Percentiles rank a stretch among this genome's conserved stretches.
These are phyloP conservation scores for human DNA, from an alignment of 2,113 vertebrate genomes.

Conservation along the genomic window DNA sequence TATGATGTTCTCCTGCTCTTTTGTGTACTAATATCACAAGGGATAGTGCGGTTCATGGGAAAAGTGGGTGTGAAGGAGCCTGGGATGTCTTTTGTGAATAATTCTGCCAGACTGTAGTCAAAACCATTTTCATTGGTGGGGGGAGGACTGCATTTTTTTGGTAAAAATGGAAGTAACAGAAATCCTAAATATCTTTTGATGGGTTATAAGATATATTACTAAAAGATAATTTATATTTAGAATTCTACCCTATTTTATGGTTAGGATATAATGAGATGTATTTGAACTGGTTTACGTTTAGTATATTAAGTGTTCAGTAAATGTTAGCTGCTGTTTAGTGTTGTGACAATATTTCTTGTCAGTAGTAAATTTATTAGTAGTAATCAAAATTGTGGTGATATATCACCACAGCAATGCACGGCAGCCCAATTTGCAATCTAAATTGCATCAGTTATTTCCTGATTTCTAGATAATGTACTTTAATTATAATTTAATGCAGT, in stretches of 20 bases:
- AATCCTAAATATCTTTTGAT: background rate
- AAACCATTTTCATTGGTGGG: background rate
- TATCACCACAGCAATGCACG: background rate
- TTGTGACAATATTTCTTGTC: background rate
- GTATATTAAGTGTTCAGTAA: background rate
- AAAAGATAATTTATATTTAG: background rate
- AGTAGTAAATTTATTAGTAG: background rate
- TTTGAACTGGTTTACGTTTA: background rate
- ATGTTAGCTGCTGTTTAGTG: background rate
- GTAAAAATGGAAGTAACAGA: background rate
- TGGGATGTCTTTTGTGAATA: background rate
- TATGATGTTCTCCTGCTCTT: background rate
- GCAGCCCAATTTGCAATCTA: background rate
- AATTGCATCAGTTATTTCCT: background rate
- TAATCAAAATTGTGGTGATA: background rate
- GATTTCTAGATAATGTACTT: constrained; percentile 28
- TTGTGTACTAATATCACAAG: background rate
- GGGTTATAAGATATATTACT: background rate
- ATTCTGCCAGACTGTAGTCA: background rate
- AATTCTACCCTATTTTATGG: background rate
- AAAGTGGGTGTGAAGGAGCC: background rate
- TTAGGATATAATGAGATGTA: background rate
- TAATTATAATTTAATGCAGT: background rate
- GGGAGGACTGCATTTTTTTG: background rate
- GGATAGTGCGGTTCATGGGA: constrained; percentile 35